A percentile compares a stretch with the other conserved stretches of the same genome.
Conservation (phyloP, 37 sponge, comb jelly and placozoan genomes). For the Cliona cf. orientalis region DNA sequence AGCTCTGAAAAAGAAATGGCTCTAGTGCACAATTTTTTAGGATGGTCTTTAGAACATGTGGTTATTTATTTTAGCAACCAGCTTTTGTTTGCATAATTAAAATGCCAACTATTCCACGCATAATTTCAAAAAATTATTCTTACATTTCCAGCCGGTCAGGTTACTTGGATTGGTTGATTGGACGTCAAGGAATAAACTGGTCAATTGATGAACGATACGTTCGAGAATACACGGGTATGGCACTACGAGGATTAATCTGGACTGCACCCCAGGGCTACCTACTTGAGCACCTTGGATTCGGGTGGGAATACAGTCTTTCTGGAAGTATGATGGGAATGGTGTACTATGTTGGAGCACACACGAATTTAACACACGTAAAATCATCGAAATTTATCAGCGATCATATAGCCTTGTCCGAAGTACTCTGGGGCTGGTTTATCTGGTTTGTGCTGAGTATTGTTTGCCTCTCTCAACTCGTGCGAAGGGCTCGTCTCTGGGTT, state of each 20-base stretch:
- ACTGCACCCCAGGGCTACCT: slow-evolving; percentile 87
- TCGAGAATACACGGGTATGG: slow-evolving; percentile 84
- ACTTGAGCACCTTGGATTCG: slow-evolving; percentile 77
- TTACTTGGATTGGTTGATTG: slow-evolving; percentile 81
- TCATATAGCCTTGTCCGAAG: slow-evolving; percentile 44
- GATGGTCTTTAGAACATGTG: no score
- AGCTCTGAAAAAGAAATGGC: no score
- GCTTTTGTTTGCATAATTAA: no score
- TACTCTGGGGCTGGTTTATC: slow-evolving; percentile 70
- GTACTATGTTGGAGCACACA: slow-evolving; percentile 63
- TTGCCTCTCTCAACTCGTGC: slow-evolving; percentile 47
- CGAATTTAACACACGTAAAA: neutral
- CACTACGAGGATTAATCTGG: slow-evolving; percentile 81
- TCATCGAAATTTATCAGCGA: neutral
- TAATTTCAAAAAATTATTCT: no score
- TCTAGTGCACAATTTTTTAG: no score
- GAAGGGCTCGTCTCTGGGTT: slow-evolving; percentile 24
- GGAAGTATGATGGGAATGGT: slow-evolving; percentile 77
- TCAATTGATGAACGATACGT: slow-evolving; percentile 36
- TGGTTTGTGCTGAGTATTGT: slow-evolving; percentile 69
- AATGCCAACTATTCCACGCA: no score
- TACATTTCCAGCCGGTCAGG: slow-evolving; percentile 81
- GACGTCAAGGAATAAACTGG: slow-evolving; percentile 48
- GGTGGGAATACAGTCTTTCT: slow-evolving; percentile 84
- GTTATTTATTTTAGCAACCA: no score